A percentile compares a stretch with the other conserved stretches of the same genome.
These are phyloP conservation scores for Dusona sp. DNA, from an alignment of 2,888 invertebrate species.

Conservation along the genomic window DNA sequence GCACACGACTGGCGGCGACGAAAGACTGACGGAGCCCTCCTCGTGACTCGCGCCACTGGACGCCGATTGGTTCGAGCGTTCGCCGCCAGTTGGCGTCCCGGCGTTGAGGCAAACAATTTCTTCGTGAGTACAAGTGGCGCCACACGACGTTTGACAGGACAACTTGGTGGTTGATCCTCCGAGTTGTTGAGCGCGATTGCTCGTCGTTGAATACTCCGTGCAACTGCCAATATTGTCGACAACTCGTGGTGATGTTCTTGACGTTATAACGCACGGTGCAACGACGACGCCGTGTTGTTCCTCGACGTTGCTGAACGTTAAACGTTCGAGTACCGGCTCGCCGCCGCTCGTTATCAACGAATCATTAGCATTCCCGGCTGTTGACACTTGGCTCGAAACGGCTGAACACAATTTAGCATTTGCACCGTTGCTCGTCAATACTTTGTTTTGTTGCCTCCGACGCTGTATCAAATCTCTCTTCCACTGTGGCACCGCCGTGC, in stretches of 20 bases:
- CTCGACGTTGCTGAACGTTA: slow-evolving; percentile 39
- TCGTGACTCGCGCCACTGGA: slow-evolving; percentile 46
- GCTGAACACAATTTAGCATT: slow-evolving; percentile 77
- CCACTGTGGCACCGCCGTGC: slow-evolving; percentile 89
- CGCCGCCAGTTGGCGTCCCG: slow-evolving; percentile 74
- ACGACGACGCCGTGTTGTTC: slow-evolving; percentile 50
- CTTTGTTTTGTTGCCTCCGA: slow-evolving; percentile 86
- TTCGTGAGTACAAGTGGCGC: slow-evolving; percentile 66
- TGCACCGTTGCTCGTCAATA: slow-evolving; percentile 77
- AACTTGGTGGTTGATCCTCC: slow-evolving; percentile 36
- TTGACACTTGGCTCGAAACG: slow-evolving; percentile 69
- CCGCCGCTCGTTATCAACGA: slow-evolving; percentile 58
- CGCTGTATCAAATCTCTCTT: slow-evolving; percentile 93
- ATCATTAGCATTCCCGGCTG: background rate
- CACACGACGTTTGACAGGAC: slow-evolving; percentile 63
- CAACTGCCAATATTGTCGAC: slow-evolving; percentile 55
- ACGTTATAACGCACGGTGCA: slow-evolving; percentile 45
- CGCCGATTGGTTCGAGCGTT: slow-evolving; percentile 43
- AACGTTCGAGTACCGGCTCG: slow-evolving; percentile 44
- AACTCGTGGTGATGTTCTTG: slow-evolving; percentile 41
- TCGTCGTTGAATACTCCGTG: slow-evolving; percentile 37
- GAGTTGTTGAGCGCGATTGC: slow-evolving; percentile 61
- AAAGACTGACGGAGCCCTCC: slow-evolving; percentile 57
- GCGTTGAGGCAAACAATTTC: background rate
- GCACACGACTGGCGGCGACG: slow-evolving; percentile 79